Percentiles rank a stretch among this genome's conserved stretches.
phyloP scores from a whole-genome alignment of 2,797 vertebrate genomes.

The Danio albolineatus region DNA sequence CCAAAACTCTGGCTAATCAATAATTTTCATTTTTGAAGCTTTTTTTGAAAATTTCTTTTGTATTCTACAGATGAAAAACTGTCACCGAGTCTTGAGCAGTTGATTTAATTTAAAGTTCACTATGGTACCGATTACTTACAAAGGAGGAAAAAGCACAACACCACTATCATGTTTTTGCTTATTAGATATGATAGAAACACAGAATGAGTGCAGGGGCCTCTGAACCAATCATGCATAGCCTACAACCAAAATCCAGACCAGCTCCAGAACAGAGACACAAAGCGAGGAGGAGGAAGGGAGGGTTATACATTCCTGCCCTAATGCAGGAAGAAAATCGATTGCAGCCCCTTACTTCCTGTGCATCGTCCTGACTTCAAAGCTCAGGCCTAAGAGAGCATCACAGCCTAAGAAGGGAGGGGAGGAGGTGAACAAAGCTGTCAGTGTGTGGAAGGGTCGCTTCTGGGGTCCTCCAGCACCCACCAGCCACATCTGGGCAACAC shows the following conservation, averaged over 20 bases:
- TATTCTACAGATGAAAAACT: neutral
- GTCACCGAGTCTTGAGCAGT: too few relatives aligned
- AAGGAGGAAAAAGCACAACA: neutral
- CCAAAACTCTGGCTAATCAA: too few relatives aligned
- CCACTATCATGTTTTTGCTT: neutral
- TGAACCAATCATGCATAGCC: slow-evolving; percentile 5
- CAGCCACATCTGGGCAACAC: slow-evolving; percentile 70
- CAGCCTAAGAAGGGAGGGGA: slow-evolving; percentile 52
- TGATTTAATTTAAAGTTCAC: neutral
- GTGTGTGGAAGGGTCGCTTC: slow-evolving; percentile 63
- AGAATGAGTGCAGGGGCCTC: slow-evolving; percentile 13
- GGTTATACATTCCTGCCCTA: slow-evolving; percentile 77
- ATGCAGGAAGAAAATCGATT: slow-evolving; percentile 77
- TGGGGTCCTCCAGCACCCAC: slow-evolving; percentile 49
- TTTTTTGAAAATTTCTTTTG: neutral
- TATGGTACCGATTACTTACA: neutral
- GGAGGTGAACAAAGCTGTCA: slow-evolving; percentile 73
- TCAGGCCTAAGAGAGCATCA: slow-evolving; percentile 58
- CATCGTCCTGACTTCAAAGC: slow-evolving; percentile 70
- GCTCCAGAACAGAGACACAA: slow-evolving; percentile 52
- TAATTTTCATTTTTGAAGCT: too few relatives aligned
- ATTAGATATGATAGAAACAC: neutral
- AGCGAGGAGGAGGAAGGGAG: slow-evolving; percentile 56
- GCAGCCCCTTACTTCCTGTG: slow-evolving; percentile 70
- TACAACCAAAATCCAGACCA: slow-evolving; percentile 4